Evolutionary conservation across 2,888 invertebrate genomes (phyloP).

Genomic region (Aphidius colemani): DNA sequence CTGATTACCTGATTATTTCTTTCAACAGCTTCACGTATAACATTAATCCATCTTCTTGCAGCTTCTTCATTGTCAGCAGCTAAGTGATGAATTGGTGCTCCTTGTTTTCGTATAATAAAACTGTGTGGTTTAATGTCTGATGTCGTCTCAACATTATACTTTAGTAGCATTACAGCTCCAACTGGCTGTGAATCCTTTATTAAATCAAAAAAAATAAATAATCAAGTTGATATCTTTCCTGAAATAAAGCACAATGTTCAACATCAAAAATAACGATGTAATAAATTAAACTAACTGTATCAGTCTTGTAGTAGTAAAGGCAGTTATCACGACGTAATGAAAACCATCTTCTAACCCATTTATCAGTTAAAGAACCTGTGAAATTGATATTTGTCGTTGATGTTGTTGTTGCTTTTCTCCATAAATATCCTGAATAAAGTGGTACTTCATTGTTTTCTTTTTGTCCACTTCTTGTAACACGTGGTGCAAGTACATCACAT

Average conservation of each 20-base stretch:
- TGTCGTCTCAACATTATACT: conserved; percentile 73
- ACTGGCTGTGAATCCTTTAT: conserved; percentile 82
- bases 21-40: conserved; percentile 78
- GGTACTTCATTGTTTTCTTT: conserved; percentile 60
- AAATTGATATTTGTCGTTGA: conserved; percentile 58
- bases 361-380: conserved; percentile 61
- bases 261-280: background rate
- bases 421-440: conserved; percentile 76
- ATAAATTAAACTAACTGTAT: conserved; percentile 67
- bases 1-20: conserved; percentile 72
- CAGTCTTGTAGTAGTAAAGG: conserved; percentile 92
- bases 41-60: conserved; percentile 76
- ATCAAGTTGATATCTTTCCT: background rate
- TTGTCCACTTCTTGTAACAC: conserved; percentile 66
- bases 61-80: conserved; percentile 79
- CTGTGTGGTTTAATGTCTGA: conserved; percentile 70
- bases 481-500: conserved; percentile 76
- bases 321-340: conserved; percentile 89
- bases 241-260: background rate
- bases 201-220: conserved; percentile 1
- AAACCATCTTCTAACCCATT: conserved; percentile 92
- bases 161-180: conserved; percentile 85
- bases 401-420: conserved; percentile 71
- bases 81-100: conserved; percentile 75
- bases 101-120: conserved; percentile 73